Evolutionary conservation across 2,888 invertebrate genomes (phyloP), one percentile per base, ranked within the genome.

Genomic region (Thereva nobilitata): DNA sequence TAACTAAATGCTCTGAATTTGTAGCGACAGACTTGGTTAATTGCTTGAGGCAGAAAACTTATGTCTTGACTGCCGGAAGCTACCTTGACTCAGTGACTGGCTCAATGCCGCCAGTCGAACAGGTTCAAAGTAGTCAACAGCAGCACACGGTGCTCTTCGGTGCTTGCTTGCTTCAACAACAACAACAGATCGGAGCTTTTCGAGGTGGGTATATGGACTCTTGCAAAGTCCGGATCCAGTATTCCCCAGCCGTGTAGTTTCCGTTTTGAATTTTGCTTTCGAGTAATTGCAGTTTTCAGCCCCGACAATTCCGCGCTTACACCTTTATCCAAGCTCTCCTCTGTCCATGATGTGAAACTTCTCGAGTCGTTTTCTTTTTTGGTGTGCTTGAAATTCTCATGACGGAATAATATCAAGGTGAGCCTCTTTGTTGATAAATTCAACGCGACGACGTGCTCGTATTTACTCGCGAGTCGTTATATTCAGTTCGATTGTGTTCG

Each of bases 51-150:
- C 23, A 23, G 23, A 23, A 23, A 23, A 23, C 57, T 38, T 47
- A 35, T 10, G 57, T 59, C 10, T 54, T 7, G 41, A 47, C 53
- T 64, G 59, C 68, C 79, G 80, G 80, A 80, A 80, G 75, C 75
- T 75, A 77, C 80, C 80, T 80, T 80, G 80, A 79, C 78, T 79
- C 74, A 76, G 77, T 78, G 77, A 77, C 75, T 75, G 76, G 74
- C 72, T 76, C 80, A 80, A 80, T 78, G 80, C 78, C 72, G 66
- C 70, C 63, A 66, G 47, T 44, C 66, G 54, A 49, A 41, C 5
- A 9, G 61, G 5, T 12, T 10, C 38, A 40, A 23, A 40, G 34
- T 41, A 50, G 40, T 34, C 40, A 44, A 42, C 35, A 34, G 12
- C 47, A 9, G 49, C 38, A 12, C 34, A 55, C 42, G 8, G 5